Evolutionary conservation across 2,797 vertebrate genomes (phyloP).

Genomic region (Pseudotriccus pelzelni): DNA sequence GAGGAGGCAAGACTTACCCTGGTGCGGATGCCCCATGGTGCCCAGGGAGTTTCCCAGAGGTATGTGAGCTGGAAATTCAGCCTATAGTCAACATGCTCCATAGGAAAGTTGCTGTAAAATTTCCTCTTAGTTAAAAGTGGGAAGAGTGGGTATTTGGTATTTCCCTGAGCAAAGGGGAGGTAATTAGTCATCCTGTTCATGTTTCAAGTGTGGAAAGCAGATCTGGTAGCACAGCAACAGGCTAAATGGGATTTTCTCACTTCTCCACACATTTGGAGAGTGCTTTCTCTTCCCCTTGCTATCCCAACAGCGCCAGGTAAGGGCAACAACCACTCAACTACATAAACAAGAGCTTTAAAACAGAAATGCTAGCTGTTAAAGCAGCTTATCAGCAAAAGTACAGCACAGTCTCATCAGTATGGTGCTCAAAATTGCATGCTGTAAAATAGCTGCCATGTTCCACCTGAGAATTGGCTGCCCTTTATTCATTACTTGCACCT

Average conservation of each 20-base stretch:
- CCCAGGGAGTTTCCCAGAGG: not conserved
- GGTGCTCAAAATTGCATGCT: not conserved
- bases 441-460: not conserved
- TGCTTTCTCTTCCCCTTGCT: not conserved
- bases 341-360: not conserved
- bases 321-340: not conserved
- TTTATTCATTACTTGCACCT: not conserved
- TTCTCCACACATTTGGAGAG: not conserved
- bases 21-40: accelerated
- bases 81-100: not conserved
- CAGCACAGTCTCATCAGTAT: not conserved
- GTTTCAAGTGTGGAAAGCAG: not conserved
- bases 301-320: not conserved
- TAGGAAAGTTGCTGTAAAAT: not conserved
- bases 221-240: not conserved
- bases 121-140: not conserved
- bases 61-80: not conserved
- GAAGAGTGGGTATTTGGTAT: not conserved
- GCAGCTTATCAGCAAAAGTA: not conserved
- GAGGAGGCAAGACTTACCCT: not conserved
- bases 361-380: not conserved
- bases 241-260: not conserved
- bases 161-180: not conserved
- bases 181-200: not conserved
- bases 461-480: not conserved